Evolutionary conservation across 1,140 invertebrate species (phyloP).

Genomic region (Bathynomus jamesi): DNA sequence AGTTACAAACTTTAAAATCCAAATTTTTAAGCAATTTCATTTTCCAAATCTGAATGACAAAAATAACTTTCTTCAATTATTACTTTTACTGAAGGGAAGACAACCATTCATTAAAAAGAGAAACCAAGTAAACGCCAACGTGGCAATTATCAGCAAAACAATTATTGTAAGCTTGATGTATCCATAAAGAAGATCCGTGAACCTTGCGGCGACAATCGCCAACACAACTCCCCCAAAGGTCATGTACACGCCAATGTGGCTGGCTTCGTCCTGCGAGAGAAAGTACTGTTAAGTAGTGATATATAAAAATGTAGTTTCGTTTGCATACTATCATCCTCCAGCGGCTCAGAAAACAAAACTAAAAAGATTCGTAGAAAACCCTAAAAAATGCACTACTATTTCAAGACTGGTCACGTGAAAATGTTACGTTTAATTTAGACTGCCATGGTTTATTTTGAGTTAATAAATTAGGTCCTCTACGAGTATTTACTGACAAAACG

Average conservation of each 20-base stretch:
- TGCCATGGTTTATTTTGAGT: no score
- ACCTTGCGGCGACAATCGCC: conserved; percentile 40
- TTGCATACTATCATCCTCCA: no score
- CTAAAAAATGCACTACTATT: no score
- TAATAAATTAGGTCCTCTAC: no score
- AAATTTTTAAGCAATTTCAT: background rate
- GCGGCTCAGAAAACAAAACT: no score
- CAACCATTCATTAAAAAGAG: conserved; percentile 39
- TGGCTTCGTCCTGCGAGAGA: conserved; percentile 39
- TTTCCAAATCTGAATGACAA: background rate
- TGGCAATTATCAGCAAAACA: conserved; percentile 39
- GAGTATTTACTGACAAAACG: no score
- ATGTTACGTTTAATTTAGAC: no score
- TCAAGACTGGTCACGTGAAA: no score
- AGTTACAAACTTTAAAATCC: background rate
- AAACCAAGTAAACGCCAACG: conserved; percentile 43
- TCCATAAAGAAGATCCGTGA: conserved; percentile 42
- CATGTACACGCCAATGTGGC: conserved; percentile 43
- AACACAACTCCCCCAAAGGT: conserved; percentile 41
- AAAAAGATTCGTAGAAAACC: no score
- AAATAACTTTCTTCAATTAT: background rate
- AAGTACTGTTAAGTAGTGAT: background rate
- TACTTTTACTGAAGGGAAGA: conserved; percentile 39
- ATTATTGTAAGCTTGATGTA: conserved; percentile 41
- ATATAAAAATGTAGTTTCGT: no score